Base-by-base conservation (phyloP, 1,140 invertebrate genomes). In the Sycophaga agraensis region DNA sequence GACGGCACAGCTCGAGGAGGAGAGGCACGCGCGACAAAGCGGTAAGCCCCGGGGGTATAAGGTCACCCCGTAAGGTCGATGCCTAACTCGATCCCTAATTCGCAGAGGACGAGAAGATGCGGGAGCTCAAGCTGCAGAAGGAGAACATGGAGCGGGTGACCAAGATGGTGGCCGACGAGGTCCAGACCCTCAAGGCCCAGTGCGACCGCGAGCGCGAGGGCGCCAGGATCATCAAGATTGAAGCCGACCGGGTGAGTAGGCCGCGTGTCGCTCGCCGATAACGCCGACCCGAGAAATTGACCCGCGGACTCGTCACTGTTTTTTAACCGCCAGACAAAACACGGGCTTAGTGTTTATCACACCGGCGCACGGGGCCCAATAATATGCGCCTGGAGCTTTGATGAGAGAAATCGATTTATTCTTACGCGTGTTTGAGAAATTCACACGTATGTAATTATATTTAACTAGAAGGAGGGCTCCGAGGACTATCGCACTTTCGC, bases 151-250 rank as follows among this genome's bases (percentile, higher is more conserved):
- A 86, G 62, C 77, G 84, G 14, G 84, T 88, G 11, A 85, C 86
- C n/a, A 84, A 85, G 66, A 78, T 88, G 68, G 82, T 89, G 6
- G 83, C 85, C 39, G 84, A 86, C 11, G 86, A 89, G 59, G 80
- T 88, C 12, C 79, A 84, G 9, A 81, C 82, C 0, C 72, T 88
- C 24, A 86, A 85, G 66, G 68, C 83, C 24, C 81, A 86, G 60
- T 86, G 83, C 21, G 83, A 87, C 66, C 79, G 79, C 34, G 87
- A 87, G 66, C 77, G 84, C 61, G 80, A 85, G 69, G 83, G 82
- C 66, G 83, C 85, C 0, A 82, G 83, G 58, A 82, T 82, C 66
- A 73, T 80, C 39, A 79, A 79, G 28, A 69, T 73, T 1, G 80
- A 83, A 60, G 80, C 81, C 0, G 77, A 83, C 49, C 70, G 73